Percentiles rank a stretch among this genome's conserved stretches.
phyloP scores from a whole-genome alignment of 2,113 vertebrate genomes.

The Lethenteron camtschaticum region DNA sequence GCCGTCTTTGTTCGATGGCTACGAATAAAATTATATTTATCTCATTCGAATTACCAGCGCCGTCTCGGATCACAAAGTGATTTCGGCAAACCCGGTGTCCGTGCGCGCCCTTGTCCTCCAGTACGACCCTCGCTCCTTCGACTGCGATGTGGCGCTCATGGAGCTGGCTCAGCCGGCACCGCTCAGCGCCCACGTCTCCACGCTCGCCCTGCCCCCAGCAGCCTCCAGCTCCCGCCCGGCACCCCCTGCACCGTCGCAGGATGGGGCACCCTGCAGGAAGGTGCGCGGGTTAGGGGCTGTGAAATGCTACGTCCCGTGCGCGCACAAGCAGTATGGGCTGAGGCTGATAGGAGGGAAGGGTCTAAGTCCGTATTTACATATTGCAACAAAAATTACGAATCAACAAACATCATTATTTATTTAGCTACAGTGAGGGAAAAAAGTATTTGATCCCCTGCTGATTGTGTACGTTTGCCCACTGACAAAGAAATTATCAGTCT shows the following conservation, averaged over 20 bases:
- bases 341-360: too few relatives aligned
- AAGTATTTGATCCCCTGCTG: too few relatives aligned
- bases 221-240: conserved; percentile 34
- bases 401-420: too few relatives aligned
- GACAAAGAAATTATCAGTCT: too few relatives aligned
- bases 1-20: too few relatives aligned
- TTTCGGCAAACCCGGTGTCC: accelerated
- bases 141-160: conserved; percentile 63
- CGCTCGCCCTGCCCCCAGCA: conserved; percentile 46
- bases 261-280: conserved; percentile 77
- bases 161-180: conserved; percentile 40
- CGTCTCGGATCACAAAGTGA: background rate
- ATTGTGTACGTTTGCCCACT: too few relatives aligned
- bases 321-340: too few relatives aligned
- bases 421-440: too few relatives aligned
- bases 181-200: conserved; percentile 23
- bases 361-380: too few relatives aligned
- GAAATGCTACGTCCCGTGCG: conserved; percentile 18
- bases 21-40: too few relatives aligned
- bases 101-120: conserved; percentile 15
- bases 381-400: too few relatives aligned
- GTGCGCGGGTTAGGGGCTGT: conserved; percentile 19
- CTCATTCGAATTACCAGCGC: too few relatives aligned
- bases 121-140: conserved; percentile 78
- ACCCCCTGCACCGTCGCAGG: conserved; percentile 55